Evolutionary conservation across 1,140 invertebrate species (phyloP), one percentile per base, ranked within the genome.

Genomic region (Bemisia tabaci): DNA sequence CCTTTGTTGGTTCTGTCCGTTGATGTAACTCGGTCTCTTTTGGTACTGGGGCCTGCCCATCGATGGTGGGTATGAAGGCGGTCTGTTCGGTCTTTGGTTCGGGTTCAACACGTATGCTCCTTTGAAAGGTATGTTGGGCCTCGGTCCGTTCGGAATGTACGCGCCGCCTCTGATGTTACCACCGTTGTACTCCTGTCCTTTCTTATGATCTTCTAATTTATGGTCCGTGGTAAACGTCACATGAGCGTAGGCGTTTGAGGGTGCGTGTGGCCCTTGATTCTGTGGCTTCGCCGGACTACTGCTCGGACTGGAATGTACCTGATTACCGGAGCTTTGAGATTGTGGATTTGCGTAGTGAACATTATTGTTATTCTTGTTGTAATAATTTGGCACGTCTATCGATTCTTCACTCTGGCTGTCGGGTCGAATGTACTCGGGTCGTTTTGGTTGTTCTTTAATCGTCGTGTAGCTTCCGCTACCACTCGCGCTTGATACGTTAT

Each of bases 1-100:
- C 17, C 63, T 39, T 39, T 26, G 48, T 39, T 22, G 27, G 27
- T 58, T 65, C 48, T 39, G 63, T 25, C 11, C 24, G 62, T 63
- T 63, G 63, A 21, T n/a, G 22, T 2, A 12, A 39, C 48, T 65
- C 21, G 24, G 39, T 64, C 12, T 17, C 23, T 27, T 68, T 70
- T 23, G 68, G 63, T 22, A 70, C 23, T n/a, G 69, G 67, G 64
- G 68, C 68, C 24, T 68, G 68, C 23, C 60, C 63, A 12, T 22
- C 48, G 17, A 65, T 22, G 22, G 27, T 65, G 17, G 63, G 63
- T 65, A 26, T 33, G 48, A 26, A 22, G 63, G 63, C 33, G 24
- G 25, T 23, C 48, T 65, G 22, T 22, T 9, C 21, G 24, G 63
- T 39, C 48, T 26, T n/a, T 65, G 26, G 23, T 65, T 65, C 48